Conservation (phyloP, 37 sponge, comb jelly and placozoan species). For the Eunapius fragilis region DNA sequence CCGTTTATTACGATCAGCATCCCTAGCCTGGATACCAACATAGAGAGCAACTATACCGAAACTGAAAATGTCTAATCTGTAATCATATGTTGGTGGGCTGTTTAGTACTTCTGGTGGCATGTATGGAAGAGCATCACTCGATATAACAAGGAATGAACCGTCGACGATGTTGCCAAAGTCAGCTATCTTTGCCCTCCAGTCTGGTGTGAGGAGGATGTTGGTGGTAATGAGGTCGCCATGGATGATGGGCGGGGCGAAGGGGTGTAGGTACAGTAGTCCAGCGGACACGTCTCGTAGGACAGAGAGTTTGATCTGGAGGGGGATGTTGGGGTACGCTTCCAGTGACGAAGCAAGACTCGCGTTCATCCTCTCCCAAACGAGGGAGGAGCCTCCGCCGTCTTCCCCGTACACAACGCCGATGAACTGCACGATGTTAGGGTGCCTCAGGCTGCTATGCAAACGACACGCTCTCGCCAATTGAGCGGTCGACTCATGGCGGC, state of each 20-base stretch:
- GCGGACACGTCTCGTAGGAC: constrained; percentile 31
- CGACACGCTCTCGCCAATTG: neutral
- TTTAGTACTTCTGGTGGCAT: constrained; percentile 21
- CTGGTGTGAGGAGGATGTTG: constrained; percentile 21
- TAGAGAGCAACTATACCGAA: neutral
- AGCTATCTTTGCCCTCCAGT: constrained; percentile 22
- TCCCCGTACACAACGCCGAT: neutral
- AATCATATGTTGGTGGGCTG: neutral
- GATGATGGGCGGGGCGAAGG: constrained; percentile 9
- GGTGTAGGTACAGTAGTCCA: constrained; percentile 33
- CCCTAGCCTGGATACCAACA: neutral
- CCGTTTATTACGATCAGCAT: neutral
- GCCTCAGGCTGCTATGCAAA: neutral
- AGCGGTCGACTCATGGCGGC: too few relatives aligned
- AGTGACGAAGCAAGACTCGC: neutral
- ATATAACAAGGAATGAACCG: neutral
- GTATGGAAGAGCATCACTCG: constrained; percentile 1
- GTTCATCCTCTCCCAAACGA: neutral
- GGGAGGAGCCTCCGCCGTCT: neutral
- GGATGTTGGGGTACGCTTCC: neutral
- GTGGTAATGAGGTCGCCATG: constrained; percentile 22
- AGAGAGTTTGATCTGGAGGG: constrained; percentile 6
- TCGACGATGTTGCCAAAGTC: constrained; percentile 6
- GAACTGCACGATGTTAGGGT: neutral
- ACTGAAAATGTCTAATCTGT: constrained; percentile 24